A percentile compares a stretch with the other conserved stretches of the same genome.
Evolutionary conservation across 2,113 vertebrate genomes (phyloP).

Genomic region (Hyperopisus bebe): DNA sequence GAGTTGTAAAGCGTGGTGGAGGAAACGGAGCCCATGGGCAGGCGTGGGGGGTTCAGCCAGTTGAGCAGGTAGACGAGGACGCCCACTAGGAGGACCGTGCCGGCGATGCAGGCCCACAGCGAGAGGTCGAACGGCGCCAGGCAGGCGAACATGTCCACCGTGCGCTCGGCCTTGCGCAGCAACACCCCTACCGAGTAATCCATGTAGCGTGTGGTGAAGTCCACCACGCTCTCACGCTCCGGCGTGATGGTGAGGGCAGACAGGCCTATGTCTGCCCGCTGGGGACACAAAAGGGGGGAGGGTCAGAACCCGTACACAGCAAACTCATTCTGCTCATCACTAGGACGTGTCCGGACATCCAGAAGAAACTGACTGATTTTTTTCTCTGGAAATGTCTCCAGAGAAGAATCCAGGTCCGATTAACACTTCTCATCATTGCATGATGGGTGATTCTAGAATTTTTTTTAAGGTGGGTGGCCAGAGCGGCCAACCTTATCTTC

Average conservation of each 20-base stretch:
- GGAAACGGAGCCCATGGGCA: constrained; percentile 94
- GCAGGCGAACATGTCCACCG: constrained; percentile 96
- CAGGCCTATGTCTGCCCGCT: constrained; percentile 94
- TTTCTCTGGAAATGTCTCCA: neutral
- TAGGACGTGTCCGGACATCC: neutral
- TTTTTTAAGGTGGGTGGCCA: neutral
- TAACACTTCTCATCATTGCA: neutral
- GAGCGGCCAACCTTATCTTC: neutral
- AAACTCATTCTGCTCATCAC: neutral
- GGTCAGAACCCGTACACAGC: neutral
- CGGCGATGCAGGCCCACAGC: constrained; percentile 95
- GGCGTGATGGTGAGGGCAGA: constrained; percentile 96
- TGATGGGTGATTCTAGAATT: neutral
- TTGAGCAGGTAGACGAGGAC: constrained; percentile 93
- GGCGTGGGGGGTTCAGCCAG: constrained; percentile 91
- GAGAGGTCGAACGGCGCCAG: constrained; percentile 93
- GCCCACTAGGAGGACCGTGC: constrained; percentile 87
- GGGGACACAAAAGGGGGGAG: constrained; percentile 29
- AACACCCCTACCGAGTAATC: constrained; percentile 95
- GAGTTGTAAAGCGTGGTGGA: constrained; percentile 96
- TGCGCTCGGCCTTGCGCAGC: constrained; percentile 87
- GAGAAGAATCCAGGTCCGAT: neutral
- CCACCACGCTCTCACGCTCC: constrained; percentile 91
- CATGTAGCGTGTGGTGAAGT: constrained; percentile 97
- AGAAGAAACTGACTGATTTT: neutral